Base-by-base conservation (phyloP, 2,888 invertebrate species). In the Elegia similella region DNA sequence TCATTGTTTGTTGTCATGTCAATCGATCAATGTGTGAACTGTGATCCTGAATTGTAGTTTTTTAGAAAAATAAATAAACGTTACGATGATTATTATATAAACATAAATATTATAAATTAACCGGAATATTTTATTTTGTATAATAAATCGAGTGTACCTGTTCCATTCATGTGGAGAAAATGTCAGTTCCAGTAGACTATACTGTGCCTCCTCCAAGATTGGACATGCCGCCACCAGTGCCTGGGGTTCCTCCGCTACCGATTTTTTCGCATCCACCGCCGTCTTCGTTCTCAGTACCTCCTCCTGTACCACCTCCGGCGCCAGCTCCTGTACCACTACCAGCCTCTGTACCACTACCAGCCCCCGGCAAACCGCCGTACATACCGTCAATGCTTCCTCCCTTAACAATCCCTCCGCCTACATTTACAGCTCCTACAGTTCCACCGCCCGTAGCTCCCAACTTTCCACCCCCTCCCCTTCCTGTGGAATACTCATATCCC, bases 161-260 rank as follows among this genome's bases (percentile, higher is more conserved):
- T 38, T 38, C n/a, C 12, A n/a, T 38, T 38, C 16, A 8, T 12
- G 6, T 17, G 6, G n/a, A 32, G 2, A 70, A 66, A 60, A 86
- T 88, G 88, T 86, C 88, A 7, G 65, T 76, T 62, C 86, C 86
- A 12, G 60, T 78, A 42, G 74, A 82, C 59, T 90, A 82, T 59
- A 80, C 75, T 59, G 67, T 86, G 13, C 86, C 86, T 53, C 87
- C 87, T 17, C 86, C 87, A 47, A 71, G 68, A 42, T 64, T 83
- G 58, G 71, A 71, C 23, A 62, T 77, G 64, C 80, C 78, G 17
- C 81, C 81, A 12, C 77, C 75, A n/a, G 63, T 69, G 8, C 57
- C 68, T 23, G 59, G 59, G n/a, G 59, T 71, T 12, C 69, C 67
- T 47, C 70, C 73, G n/a, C 69, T 73, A 0, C 62, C 62, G 7